A percentile compares a stretch with the other conserved stretches of the same genome.
phyloP scores from a whole-genome alignment of 2,113 vertebrate species.

The Cinclus mexicanus region DNA sequence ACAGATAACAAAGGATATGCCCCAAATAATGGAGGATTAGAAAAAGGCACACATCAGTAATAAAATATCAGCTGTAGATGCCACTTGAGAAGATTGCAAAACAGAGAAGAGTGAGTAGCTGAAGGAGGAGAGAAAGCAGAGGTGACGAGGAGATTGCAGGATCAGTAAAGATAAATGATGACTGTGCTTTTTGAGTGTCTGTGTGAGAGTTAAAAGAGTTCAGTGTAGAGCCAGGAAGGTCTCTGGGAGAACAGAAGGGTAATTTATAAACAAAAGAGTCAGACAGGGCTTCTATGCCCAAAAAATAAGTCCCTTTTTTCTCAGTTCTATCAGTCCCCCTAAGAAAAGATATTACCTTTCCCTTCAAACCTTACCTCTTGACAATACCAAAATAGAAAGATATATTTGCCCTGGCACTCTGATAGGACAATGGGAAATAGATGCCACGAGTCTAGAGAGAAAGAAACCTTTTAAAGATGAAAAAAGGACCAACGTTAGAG shows the following conservation, averaged over 20 bases:
- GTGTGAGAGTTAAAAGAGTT: conserved; percentile 12
- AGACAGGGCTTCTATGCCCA: conserved; percentile 15
- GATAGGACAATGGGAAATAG: conserved; percentile 60
- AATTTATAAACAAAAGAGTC: conserved; percentile 71
- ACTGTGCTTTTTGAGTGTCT: conserved; percentile 18
- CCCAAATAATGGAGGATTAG: conserved; percentile 36
- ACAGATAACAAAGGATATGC: conserved; percentile 16
- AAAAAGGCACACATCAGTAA: not conserved
- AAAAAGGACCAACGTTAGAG: conserved; percentile 26
- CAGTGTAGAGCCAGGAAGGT: conserved; percentile 23
- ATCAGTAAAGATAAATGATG: conserved; percentile 60
- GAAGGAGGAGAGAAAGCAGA: conserved; percentile 34
- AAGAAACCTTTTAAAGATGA: conserved; percentile 51
- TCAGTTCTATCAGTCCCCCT: not conserved
- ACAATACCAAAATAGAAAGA: conserved; percentile 65
- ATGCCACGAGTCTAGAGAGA: conserved; percentile 37
- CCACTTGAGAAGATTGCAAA: conserved; percentile 36
- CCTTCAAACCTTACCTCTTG: conserved; percentile 35
- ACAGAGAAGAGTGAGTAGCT: not conserved
- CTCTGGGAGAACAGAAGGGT: conserved; percentile 53
- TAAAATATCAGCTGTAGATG: conserved; percentile 39
- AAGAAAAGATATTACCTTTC: conserved; percentile 48
- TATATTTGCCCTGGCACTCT: conserved; percentile 49
- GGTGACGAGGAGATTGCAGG: not conserved
- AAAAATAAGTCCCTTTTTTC: not conserved